Base-by-base conservation (phyloP, 1,140 invertebrate species). In the Eueides isabella region DNA sequence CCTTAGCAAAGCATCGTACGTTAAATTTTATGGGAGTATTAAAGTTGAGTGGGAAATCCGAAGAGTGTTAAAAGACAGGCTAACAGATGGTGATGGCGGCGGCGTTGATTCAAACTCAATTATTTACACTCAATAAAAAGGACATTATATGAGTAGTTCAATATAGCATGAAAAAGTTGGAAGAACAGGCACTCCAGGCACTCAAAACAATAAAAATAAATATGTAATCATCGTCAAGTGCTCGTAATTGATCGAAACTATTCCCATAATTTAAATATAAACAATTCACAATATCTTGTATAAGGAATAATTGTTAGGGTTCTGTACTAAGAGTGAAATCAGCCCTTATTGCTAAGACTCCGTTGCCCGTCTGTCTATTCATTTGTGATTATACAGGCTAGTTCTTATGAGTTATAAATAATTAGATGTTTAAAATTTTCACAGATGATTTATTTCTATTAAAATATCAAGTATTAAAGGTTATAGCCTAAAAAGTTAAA, bases 101-200 rank as follows among this genome's bases (percentile, higher is more conserved):
- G 78, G 79, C 85, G 80, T 82, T 87, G 85, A 88, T 90, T 85
- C 88, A 88, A 87, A 85, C 89, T 90, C 90, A 91, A 92, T 92
- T 92, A 91, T 92, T 92, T 92, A 91, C 90, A 91, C 89, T 90
- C 89, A 89, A 91, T 92, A 91, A 92, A 92, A 90, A 91, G 86
- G 88, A 88, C 85, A 81, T 90, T 91, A 92, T 90, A 90, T 81
- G 85, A 86, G 83, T 84, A 85, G 88, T 91, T 88, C 87, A 87
- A 86, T 85, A 85, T 85, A 85, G 80, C 77, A 84, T 79, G 79
- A 81, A 83, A 85, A 88, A 78, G 66, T 19, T 68, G 79, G 74
- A 77, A 70, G 72, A 69, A 68, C 67, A 55, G n/a, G n/a, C n/a
- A n/a, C n/a, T 55, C 19, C 23, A 55, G 48, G n/a, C 41, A 19